Percentiles rank a stretch among this genome's conserved stretches.
Conservation (phyloP, 2,113 vertebrate genomes). For the Macrotus californicus region DNA sequence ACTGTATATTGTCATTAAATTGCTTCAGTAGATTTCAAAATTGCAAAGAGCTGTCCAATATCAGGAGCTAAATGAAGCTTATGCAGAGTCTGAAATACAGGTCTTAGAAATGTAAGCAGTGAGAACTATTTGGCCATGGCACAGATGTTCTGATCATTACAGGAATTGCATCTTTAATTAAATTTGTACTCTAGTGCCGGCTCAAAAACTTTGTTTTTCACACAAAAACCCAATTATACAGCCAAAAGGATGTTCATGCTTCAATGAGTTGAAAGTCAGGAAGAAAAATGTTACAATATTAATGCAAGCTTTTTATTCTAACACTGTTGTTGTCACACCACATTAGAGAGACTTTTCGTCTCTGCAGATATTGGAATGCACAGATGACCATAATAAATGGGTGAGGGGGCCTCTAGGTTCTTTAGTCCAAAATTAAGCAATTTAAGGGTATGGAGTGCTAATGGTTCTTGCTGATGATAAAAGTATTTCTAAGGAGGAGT, state of each 20-base stretch:
- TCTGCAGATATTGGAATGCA: conserved; percentile 33
- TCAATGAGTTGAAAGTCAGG: conserved; percentile 51
- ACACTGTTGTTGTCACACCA: conserved; percentile 35
- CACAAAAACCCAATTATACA: conserved; percentile 64
- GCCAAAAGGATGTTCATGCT: conserved; percentile 65
- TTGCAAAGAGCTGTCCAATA: conserved; percentile 46
- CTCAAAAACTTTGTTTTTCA: conserved; percentile 70
- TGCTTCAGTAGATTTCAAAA: conserved; percentile 34
- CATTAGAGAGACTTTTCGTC: background rate
- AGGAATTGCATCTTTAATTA: conserved; percentile 68
- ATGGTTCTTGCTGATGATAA: conserved; percentile 13
- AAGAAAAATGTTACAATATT: conserved; percentile 38
- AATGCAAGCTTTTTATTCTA: conserved; percentile 41
- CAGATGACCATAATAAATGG: background rate
- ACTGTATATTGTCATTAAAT: background rate
- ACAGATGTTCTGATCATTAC: conserved; percentile 58
- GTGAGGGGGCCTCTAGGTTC: background rate
- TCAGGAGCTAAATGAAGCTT: conserved; percentile 33
- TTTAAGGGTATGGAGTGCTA: background rate
- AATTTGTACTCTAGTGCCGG: conserved; percentile 62
- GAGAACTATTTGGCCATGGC: conserved; percentile 46
- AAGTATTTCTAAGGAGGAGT: conserved; percentile 8
- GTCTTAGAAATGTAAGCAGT: conserved; percentile 43
- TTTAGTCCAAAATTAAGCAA: background rate
- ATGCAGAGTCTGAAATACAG: conserved; percentile 28